Conservation (phyloP, 1,140 invertebrate species). For the Matsumurasca onukii region DNA sequence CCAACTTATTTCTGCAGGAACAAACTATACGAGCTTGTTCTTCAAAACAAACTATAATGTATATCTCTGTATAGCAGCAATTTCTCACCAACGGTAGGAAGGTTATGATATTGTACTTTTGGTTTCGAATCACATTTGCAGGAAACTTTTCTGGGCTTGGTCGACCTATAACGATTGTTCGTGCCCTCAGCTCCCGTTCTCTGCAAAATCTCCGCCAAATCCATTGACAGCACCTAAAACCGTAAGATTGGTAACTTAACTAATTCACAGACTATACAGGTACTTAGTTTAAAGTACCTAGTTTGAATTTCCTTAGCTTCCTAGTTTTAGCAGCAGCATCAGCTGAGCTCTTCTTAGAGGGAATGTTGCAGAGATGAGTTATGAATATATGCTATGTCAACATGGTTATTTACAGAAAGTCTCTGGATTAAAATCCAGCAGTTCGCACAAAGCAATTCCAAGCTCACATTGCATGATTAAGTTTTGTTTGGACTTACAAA, state of each 20-base stretch:
- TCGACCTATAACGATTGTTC: slow-evolving; percentile 66
- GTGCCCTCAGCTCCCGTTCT: slow-evolving; percentile 61
- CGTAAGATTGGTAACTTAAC: slow-evolving; percentile 16
- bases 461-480: too few species aligned
- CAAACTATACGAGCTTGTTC: too few species aligned
- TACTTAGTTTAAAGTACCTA: slow-evolving; percentile 28
- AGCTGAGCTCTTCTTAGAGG: slow-evolving; percentile 7
- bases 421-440: too few species aligned
- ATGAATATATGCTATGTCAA: too few species aligned
- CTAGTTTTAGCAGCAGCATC: slow-evolving; percentile 32
- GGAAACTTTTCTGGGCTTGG: slow-evolving; percentile 75
- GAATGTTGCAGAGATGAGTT: slow-evolving; percentile 32
- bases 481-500: too few species aligned
- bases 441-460: too few species aligned
- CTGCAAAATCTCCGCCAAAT: slow-evolving; percentile 67
- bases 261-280: slow-evolving; percentile 5
- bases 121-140: slow-evolving; percentile 96
- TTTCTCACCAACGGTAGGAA: slow-evolving; percentile 95
- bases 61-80: too few species aligned
- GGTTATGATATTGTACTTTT: slow-evolving; percentile 98
- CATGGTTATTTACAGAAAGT: too few species aligned
- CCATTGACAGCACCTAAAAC: slow-evolving; percentile 62
- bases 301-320: slow-evolving; percentile 18
- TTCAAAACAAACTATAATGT: too few species aligned
- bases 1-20: too few species aligned